phyloP scores from a whole-genome alignment of 2,888 invertebrate species.

The Tenthredo scrophulariae region DNA sequence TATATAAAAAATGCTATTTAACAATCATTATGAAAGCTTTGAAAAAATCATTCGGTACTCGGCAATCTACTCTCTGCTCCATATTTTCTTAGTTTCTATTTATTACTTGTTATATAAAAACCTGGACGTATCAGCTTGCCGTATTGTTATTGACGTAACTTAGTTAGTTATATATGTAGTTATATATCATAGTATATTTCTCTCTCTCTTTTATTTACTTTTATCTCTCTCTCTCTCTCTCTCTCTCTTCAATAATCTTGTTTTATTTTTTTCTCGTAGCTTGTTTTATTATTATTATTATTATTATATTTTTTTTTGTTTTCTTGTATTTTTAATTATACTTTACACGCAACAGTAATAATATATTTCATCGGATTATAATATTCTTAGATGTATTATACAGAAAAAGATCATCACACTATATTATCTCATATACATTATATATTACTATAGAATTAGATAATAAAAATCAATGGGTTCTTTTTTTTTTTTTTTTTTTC shows the following conservation, averaged over 20 bases:
- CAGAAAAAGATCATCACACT: slow-evolving; percentile 52
- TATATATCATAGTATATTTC: slow-evolving; percentile 1
- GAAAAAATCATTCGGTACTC: slow-evolving; percentile 44
- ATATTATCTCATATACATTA: slow-evolving; percentile 54
- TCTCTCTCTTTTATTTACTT: neutral
- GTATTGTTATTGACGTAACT: slow-evolving; percentile 50
- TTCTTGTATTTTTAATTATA: neutral
- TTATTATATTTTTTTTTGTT: neutral
- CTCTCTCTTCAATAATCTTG: neutral
- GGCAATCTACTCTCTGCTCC: slow-evolving; percentile 29
- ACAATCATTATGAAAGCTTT: slow-evolving; percentile 19
- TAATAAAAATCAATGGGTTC: slow-evolving; percentile 43
- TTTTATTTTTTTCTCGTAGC: neutral
- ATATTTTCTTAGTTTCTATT: slow-evolving; percentile 24
- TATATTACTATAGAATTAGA: slow-evolving; percentile 12
- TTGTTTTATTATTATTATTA: neutral
- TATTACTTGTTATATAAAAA: slow-evolving; percentile 34
- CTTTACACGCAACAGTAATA: slow-evolving; percentile 33
- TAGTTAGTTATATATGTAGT: neutral
- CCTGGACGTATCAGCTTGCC: slow-evolving; percentile 49
- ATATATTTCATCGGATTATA: neutral
- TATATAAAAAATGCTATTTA: slow-evolving; percentile 34
- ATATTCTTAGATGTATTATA: neutral
- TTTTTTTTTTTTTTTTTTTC: slow-evolving; percentile 38
- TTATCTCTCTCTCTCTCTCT: neutral